Evolutionary conservation across 1,140 invertebrate genomes (phyloP).

Genomic region (Drosophila busckii): DNA sequence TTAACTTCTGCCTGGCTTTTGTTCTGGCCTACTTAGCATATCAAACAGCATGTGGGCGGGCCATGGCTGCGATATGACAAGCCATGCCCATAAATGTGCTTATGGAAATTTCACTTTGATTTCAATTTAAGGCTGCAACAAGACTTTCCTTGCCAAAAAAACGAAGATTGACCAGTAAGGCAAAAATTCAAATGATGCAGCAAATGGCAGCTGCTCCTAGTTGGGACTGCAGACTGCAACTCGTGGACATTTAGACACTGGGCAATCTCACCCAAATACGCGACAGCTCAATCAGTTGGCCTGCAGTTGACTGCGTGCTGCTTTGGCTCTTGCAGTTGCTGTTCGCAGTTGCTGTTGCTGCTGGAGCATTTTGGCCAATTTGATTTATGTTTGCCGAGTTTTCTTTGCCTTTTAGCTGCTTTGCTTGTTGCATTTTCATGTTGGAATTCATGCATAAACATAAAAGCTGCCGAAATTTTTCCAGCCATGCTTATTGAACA

Average conservation of each 20-base stretch:
- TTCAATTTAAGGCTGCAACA: slow-evolving; percentile 25
- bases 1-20: slow-evolving; percentile 44
- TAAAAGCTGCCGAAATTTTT: slow-evolving; percentile 70
- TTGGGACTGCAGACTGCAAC: neutral
- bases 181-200: slow-evolving; percentile 46
- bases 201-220: slow-evolving; percentile 24
- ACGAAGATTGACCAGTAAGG: slow-evolving; percentile 41
- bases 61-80: slow-evolving; percentile 56
- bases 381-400: slow-evolving; percentile 57
- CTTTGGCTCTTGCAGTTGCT: slow-evolving; percentile 6
- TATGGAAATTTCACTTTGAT: slow-evolving; percentile 63
- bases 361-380: slow-evolving; percentile 51
- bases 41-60: slow-evolving; percentile 51
- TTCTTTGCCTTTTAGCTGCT: slow-evolving; percentile 55
- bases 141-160: slow-evolving; percentile 29
- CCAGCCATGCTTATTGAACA: slow-evolving; percentile 47
- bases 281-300: slow-evolving; percentile 73
- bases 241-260: neutral
- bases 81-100: slow-evolving; percentile 54
- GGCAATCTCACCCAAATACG: slow-evolving; percentile 66
- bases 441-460: slow-evolving; percentile 75
- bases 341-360: no score
- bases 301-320: slow-evolving; percentile 70
- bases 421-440: slow-evolving; percentile 70
- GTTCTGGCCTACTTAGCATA: slow-evolving; percentile 23